Conservation (phyloP, 2,113 vertebrate species). For the Natator depressus region DNA sequence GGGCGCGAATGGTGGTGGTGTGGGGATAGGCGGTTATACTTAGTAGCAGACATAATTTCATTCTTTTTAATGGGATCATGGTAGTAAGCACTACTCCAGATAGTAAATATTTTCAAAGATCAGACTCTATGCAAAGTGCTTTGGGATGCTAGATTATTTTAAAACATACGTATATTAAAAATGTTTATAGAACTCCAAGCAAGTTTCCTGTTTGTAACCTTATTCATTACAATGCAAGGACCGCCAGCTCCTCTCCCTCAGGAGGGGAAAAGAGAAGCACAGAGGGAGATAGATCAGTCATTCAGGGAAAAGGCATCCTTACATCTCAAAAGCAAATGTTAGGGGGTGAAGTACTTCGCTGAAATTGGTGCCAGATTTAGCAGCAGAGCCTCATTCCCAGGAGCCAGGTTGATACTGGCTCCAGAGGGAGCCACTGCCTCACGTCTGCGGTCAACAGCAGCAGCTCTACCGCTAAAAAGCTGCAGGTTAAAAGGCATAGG, state of each 20-base stretch:
- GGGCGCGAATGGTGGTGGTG: too few relatives aligned
- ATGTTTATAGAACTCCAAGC: background rate
- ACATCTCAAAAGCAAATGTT: background rate
- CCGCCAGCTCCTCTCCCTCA: background rate
- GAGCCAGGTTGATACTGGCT: constrained; percentile 32
- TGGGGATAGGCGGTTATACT: background rate
- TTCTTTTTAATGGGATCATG: background rate
- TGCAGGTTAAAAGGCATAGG: background rate
- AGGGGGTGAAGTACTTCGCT: background rate
- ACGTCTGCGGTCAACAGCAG: constrained; percentile 29
- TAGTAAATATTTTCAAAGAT: background rate
- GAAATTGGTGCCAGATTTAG: background rate
- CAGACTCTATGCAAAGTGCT: background rate
- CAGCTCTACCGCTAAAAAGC: background rate
- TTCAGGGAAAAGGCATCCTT: background rate
- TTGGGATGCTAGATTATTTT: background rate
- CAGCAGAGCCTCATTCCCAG: background rate
- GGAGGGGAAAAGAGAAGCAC: background rate
- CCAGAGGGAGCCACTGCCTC: constrained; percentile 71
- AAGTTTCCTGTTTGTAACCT: background rate
- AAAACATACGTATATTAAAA: background rate
- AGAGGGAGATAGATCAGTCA: background rate
- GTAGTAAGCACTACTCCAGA: background rate
- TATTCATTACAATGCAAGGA: background rate
- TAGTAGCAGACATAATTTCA: background rate